Evolutionary conservation across 2,113 vertebrate genomes (phyloP).

Genomic region (Chaetops frenatus): DNA sequence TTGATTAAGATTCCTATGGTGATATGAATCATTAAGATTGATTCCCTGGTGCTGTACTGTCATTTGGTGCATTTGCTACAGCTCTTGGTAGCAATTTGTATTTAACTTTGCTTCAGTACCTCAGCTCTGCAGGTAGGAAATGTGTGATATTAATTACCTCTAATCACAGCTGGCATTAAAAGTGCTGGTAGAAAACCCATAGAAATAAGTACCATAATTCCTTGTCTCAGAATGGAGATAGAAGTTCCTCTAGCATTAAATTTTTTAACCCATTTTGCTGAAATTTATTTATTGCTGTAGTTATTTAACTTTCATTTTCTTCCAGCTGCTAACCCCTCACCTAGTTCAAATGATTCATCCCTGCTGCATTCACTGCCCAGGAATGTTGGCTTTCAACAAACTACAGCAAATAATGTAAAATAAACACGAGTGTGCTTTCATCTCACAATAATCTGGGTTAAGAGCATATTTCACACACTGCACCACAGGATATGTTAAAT

Average conservation of each 20-base stretch:
- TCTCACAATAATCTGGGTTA: slow-evolving; percentile 68
- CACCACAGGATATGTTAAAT: slow-evolving; percentile 79
- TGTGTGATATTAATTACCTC: not conserved
- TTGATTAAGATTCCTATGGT: not conserved
- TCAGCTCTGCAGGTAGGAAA: not conserved
- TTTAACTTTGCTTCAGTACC: not conserved
- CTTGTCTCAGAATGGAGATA: not conserved
- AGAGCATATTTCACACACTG: slow-evolving; percentile 76
- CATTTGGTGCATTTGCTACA: not conserved
- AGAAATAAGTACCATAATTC: not conserved
- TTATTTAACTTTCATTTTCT: slow-evolving; percentile 56
- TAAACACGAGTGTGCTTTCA: slow-evolving; percentile 74
- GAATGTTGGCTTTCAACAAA: slow-evolving; percentile 79
- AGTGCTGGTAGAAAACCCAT: not conserved
- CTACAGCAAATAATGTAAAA: slow-evolving; percentile 74
- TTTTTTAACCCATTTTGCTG: slow-evolving; percentile 52
- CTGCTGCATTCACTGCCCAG: slow-evolving; percentile 68
- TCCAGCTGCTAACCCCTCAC: slow-evolving; percentile 74
- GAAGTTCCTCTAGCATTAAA: not conserved
- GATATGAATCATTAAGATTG: not conserved
- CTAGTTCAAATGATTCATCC: slow-evolving; percentile 78
- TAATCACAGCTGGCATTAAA: not conserved
- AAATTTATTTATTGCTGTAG: not conserved
- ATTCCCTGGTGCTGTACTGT: not conserved
- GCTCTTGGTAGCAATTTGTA: not conserved